Base-by-base conservation (phyloP, 2,888 invertebrate species). In the Eupithecia tripunctaria region DNA sequence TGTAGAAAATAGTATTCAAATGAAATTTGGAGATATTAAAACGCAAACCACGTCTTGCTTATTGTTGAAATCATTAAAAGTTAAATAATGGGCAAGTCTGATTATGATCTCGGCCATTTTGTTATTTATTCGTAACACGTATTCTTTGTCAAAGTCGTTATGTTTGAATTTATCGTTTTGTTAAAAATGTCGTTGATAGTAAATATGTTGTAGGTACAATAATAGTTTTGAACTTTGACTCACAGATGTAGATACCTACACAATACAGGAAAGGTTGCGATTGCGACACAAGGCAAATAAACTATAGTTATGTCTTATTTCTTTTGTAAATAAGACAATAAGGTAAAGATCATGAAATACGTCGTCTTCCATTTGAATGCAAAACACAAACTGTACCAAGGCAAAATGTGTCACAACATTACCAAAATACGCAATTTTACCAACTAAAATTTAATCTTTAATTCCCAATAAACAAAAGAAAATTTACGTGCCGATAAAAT, bases 101-200 rank as follows among this genome's bases (percentile, higher is more conserved):
- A 92, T 92, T 88, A 87, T 88, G 88, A 93, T 94, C 93, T 89
- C 78, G 83, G 82, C 85, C 84, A 84, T 88, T 85, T 84, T 85
- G 79, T 85, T 84, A 86, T 86, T 84, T 90, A 92, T 92, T 91
- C 90, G 82, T 85, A 91, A 92, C 93, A 93, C 93, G 93, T 93
- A 84, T 80, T 78, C 86, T 86, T 87, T 88, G 87, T 90, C 91
- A 91, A 90, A 90, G 90, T 90, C 88, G 90, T 91, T 91, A 91
- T 82, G 43, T 67, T 71, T 51, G 43, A 68, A 70, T 72, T 72
- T 71, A 78, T 72, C 82, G 85, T 88, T 88, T 86, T 86, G 86
- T 84, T 87, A 89, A 88, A 87, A 85, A 86, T 85, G 82, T 85
- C 63, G 41, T 85, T 85, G 85, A 88, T 87, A 51, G 51, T 51